These are phyloP conservation scores for Danionella cerebrum DNA, from an alignment of 2,113 vertebrate species.

Conservation along the genomic window DNA sequence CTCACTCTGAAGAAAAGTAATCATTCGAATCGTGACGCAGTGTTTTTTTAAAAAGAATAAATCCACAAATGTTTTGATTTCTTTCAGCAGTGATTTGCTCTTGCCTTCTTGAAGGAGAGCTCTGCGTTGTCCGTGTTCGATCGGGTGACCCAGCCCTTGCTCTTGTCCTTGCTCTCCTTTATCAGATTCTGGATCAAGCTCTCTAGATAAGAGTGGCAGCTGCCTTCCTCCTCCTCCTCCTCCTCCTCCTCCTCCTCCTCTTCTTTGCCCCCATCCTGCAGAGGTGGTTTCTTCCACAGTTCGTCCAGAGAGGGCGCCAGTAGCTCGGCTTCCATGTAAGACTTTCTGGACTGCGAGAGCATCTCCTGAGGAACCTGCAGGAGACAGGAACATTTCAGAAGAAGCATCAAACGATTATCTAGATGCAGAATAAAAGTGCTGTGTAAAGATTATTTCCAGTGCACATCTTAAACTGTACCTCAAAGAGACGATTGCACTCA, in stretches of 20 bases:
- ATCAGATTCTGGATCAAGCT: conserved; percentile 75
- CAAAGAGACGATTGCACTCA: conserved; percentile 84
- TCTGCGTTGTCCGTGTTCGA: conserved; percentile 74
- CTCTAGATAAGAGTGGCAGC: conserved; percentile 75
- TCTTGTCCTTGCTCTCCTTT: conserved; percentile 87
- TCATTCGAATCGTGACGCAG: too few species aligned
- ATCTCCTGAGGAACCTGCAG: conserved; percentile 85
- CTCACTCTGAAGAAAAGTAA: too few species aligned
- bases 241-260: conserved; percentile 63
- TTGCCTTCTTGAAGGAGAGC: conserved; percentile 90
- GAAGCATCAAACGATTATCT: too few species aligned
- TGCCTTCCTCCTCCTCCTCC: conserved; percentile 76
- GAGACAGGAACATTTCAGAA: background rate
- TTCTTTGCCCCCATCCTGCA: conserved; percentile 43
- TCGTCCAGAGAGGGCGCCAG: conserved; percentile 78
- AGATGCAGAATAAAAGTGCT: too few species aligned
- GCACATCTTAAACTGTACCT: conserved; percentile 71
- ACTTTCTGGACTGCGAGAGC: conserved; percentile 81
- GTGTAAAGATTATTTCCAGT: too few species aligned
- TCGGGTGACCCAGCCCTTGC: conserved; percentile 84
- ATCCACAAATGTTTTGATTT: too few species aligned
- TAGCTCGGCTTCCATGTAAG: conserved; percentile 83
- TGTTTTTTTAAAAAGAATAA: too few species aligned
- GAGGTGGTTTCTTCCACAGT: conserved; percentile 66
- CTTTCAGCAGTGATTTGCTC: background rate